Base-by-base conservation (phyloP, 2,113 vertebrate species). In the Ranitomeya variabilis region DNA sequence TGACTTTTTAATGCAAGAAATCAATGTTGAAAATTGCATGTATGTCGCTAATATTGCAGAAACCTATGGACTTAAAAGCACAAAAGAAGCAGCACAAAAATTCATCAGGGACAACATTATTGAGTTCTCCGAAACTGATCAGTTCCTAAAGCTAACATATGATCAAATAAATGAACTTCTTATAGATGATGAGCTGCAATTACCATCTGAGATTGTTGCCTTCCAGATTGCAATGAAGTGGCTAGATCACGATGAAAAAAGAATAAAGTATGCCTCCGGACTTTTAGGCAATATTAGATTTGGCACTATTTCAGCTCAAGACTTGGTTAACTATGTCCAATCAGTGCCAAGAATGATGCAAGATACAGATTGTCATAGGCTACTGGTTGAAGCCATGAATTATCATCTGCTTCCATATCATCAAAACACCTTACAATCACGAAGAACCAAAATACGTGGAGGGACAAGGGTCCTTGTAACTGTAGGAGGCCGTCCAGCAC, bases 161-260 rank as follows among this genome's bases (percentile, higher is more conserved):
- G 98, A 99, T 93, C 98, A 98, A 93, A 99, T 99, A 85, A 97
- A 96, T n/a, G 97, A 99, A 92, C 97, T 99, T 90, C 96, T 99
- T 83, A 94, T 96, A 62, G 98, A 99, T 82, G 98, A 99, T 37
- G 97, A 97, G 78, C 93, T 99, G 89, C 98, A 97, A 88, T 94
- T 99, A 91, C 98, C 98, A 84, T 99, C 98, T 88, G 98, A 99
- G 94, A 92, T 99, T 93, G 96, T 97, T 23, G 98, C 98, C 92
- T 99, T 99, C 95, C 98, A 99, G 94, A 98, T 98, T 76, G 97
- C 97, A 90, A 97, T 98, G 94, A 99, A 97, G 92, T 99, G 98
- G 98, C 93, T 99, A 92, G 98, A 99, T 94, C 98, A 97, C 90
- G 98, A 99, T 90, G 96, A 97, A 95, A 99, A 99, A 94, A 96